phyloP scores from a whole-genome alignment of 2,113 vertebrate genomes.

The Paratilapia polleni region DNA sequence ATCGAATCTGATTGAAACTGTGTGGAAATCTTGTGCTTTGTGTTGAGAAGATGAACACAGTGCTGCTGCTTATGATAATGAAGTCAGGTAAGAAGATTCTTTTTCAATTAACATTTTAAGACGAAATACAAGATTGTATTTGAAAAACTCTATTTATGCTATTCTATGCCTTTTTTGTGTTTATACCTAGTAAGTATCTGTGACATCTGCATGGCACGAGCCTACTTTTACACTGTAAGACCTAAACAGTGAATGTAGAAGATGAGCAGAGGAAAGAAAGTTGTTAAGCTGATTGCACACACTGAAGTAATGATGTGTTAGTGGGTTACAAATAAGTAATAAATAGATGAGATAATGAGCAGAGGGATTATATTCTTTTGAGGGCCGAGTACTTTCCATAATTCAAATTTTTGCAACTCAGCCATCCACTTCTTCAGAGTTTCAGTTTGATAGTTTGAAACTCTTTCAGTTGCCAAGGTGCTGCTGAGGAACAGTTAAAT shows the following conservation, averaged over 20 bases:
- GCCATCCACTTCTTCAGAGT: background rate
- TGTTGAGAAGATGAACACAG: background rate
- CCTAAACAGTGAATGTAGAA: background rate
- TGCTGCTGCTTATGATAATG: slow-evolving; percentile 29
- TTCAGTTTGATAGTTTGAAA: background rate
- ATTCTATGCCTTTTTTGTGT: background rate
- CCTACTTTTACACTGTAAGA: background rate
- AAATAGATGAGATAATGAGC: background rate
- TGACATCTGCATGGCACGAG: background rate
- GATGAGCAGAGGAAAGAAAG: background rate
- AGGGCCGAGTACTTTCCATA: background rate
- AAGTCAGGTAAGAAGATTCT: slow-evolving; percentile 21
- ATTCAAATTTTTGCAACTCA: background rate
- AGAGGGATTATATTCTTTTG: background rate
- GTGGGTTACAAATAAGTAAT: background rate
- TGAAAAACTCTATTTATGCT: background rate
- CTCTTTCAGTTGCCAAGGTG: background rate
- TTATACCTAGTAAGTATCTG: background rate
- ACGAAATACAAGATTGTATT: background rate
- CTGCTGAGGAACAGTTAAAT: background rate
- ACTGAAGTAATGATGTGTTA: background rate
- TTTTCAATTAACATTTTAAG: background rate
- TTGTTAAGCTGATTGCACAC: background rate
- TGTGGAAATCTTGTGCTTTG: background rate
- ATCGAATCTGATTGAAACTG: background rate